Evolutionary conservation across 2,113 vertebrate species (phyloP).

Genomic region (Centropristis striata): DNA sequence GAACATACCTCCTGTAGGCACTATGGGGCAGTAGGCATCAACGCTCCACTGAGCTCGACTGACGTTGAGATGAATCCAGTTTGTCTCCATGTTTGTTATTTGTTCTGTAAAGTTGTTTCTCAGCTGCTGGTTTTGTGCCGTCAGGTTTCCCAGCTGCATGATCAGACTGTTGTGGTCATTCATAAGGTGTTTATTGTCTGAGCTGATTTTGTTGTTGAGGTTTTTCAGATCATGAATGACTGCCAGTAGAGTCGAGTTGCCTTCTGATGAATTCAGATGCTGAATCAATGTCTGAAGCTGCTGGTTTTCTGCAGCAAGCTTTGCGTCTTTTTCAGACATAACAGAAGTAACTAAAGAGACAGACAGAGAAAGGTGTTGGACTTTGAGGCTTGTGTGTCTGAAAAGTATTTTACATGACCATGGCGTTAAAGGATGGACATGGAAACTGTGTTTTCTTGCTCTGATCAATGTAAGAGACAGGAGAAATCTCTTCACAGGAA

Average conservation of each 20-base stretch:
- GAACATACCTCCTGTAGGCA: not conserved
- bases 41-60: slow-evolving; percentile 40
- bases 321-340: not conserved
- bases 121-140: not conserved
- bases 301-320: not conserved
- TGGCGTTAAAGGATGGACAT: not conserved
- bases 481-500: too few species aligned
- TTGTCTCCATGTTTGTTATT: not conserved
- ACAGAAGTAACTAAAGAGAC: not conserved
- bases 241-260: too few species aligned
- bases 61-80: not conserved
- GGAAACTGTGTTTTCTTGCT: too few species aligned
- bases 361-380: not conserved
- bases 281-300: not conserved
- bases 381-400: not conserved
- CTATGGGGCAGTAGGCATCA: slow-evolving; percentile 39
- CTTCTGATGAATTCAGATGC: too few species aligned
- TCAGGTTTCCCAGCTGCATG: accelerated
- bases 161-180: too few species aligned
- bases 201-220: accelerated
- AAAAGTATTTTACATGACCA: not conserved
- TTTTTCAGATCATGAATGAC: accelerated
- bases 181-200: too few species aligned
- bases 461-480: too few species aligned
- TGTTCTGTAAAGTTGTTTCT: too few species aligned